Evolutionary conservation across 2,113 vertebrate genomes (phyloP).

Genomic region (Nymphicus hollandicus): DNA sequence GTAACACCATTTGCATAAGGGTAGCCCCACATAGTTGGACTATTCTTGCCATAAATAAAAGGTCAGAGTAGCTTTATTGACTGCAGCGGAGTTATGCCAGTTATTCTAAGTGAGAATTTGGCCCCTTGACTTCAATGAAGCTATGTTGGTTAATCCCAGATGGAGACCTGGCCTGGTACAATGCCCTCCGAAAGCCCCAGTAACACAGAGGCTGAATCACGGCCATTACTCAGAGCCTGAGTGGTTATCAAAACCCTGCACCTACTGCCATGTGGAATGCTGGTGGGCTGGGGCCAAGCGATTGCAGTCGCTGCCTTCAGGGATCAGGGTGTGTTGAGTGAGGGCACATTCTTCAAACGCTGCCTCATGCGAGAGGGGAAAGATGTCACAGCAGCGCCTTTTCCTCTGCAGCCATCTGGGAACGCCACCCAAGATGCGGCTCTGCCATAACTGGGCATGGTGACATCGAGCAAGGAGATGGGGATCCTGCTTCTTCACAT

Average conservation of each 20-base stretch:
- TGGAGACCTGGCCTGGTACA: background rate
- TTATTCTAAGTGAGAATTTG: conserved; percentile 46
- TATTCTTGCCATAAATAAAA: background rate
- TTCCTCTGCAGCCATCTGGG: background rate
- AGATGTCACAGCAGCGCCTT: background rate
- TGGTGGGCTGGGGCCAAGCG: background rate
- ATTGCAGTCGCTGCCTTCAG: background rate
- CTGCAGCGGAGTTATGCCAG: background rate
- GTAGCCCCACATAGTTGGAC: background rate
- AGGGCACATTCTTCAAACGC: background rate
- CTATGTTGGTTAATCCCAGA: conserved; percentile 7
- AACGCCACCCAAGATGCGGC: background rate
- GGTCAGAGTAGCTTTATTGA: conserved; percentile 37
- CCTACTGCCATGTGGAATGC: background rate
- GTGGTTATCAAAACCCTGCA: background rate
- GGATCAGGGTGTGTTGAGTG: background rate
- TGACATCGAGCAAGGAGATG: background rate
- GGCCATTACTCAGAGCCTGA: background rate
- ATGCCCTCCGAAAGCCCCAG: background rate
- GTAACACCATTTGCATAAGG: background rate
- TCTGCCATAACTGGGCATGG: background rate
- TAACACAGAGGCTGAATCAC: background rate
- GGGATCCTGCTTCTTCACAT: background rate
- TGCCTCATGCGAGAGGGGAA: background rate
- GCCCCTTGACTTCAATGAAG: conserved; percentile 30